Evolutionary conservation across 1,140 invertebrate genomes (phyloP).

Genomic region (Melipona quadrifasciata): DNA sequence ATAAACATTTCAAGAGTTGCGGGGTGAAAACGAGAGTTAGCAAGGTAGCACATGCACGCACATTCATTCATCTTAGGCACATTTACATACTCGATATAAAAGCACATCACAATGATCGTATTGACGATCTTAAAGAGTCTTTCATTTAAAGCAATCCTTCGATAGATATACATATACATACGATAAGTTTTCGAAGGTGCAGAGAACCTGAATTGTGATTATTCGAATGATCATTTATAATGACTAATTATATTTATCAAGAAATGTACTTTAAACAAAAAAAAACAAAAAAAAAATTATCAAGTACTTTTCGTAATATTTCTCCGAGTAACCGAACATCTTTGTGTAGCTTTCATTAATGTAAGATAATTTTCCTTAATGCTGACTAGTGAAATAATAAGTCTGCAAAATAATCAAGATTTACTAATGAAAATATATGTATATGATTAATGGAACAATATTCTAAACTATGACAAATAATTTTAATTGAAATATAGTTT

Average conservation of each 20-base stretch:
- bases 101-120: conserved; percentile 69
- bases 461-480: not conserved
- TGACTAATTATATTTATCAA: not conserved
- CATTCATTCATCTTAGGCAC: conserved; percentile 74
- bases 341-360: not conserved
- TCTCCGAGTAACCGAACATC: not conserved
- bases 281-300: not conserved
- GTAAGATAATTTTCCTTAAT: not conserved
- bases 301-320: not conserved
- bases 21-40: conserved; percentile 25
- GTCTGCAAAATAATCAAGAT: not conserved
- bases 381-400: not conserved
- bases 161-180: conserved; percentile 62
- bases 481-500: conserved; percentile 32
- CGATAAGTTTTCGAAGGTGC: conserved; percentile 49
- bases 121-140: conserved; percentile 65
- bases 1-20: conserved; percentile 8
- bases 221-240: conserved; percentile 36
- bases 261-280: not conserved
- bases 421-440: not conserved
- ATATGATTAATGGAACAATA: no score
- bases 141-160: conserved; percentile 57
- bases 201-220: conserved; percentile 31
- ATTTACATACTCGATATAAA: conserved; percentile 72
- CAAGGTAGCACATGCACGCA: conserved; percentile 55